Evolutionary conservation across 2,797 vertebrate genomes (phyloP).

Genomic region (Manis crassicaudata): DNA sequence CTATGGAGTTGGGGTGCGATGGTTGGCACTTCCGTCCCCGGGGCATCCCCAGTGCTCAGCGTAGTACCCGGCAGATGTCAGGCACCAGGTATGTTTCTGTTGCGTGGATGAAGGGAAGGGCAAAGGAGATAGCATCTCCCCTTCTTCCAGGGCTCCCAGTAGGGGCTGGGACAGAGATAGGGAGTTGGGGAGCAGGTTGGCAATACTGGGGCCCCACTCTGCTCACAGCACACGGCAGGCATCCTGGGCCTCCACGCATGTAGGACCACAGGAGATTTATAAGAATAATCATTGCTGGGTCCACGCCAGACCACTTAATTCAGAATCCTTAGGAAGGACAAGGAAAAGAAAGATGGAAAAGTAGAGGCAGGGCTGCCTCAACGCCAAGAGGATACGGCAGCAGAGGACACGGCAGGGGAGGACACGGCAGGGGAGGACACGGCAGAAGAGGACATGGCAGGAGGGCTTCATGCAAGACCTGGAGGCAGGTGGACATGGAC

Average conservation of each 20-base stretch:
- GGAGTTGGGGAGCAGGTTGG: neutral
- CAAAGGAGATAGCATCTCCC: accelerated
- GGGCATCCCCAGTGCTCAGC: accelerated
- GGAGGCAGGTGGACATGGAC: accelerated
- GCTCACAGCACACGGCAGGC: neutral
- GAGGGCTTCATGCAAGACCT: accelerated
- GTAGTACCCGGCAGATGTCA: accelerated
- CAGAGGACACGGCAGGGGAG: too few species aligned
- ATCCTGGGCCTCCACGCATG: neutral
- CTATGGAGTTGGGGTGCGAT: accelerated
- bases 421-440: accelerated
- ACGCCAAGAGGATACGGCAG: too few species aligned
- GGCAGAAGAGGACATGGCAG: accelerated
- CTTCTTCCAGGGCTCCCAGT: accelerated
- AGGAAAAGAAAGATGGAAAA: too few species aligned
- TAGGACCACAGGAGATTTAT: too few species aligned
- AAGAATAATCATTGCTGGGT: too few species aligned
- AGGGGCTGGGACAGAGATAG: accelerated
- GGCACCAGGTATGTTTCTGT: accelerated
- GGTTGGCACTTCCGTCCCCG: accelerated
- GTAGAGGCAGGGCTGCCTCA: neutral
- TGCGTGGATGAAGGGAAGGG: neutral
- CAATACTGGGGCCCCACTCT: accelerated
- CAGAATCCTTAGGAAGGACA: neutral
- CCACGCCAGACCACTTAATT: too few species aligned